These are phyloP conservation scores for Temnothorax curvispinosus DNA, from an alignment of 1,140 invertebrate species.

Conservation along the genomic window DNA sequence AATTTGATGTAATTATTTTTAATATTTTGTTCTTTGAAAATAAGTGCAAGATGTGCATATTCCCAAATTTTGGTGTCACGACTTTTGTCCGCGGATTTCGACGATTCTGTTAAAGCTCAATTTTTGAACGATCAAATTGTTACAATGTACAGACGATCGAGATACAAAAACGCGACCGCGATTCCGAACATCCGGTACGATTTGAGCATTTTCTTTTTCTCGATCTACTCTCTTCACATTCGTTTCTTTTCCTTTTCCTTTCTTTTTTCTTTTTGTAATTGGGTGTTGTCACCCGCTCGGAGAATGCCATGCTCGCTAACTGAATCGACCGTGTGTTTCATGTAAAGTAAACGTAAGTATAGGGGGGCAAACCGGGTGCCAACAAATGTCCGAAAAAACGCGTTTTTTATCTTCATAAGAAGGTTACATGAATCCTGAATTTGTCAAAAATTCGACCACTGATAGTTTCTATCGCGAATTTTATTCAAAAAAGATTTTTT, in stretches of 20 bases:
- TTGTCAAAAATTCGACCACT: not conserved
- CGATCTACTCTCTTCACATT: not conserved
- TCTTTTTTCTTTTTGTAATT: not conserved
- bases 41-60: not conserved
- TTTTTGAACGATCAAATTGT: conserved; percentile 2
- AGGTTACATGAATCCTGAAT: not conserved
- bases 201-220: conserved; percentile 6
- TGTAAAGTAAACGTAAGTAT: conserved; percentile 83
- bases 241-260: not conserved
- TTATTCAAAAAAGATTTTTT: not conserved
- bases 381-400: conserved; percentile 64
- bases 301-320: conserved; percentile 76
- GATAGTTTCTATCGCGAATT: not conserved
- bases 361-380: conserved; percentile 76
- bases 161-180: not conserved
- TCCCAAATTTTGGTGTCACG: not conserved
- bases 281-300: conserved; percentile 16
- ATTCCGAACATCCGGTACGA: conserved; percentile 39
- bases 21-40: not conserved
- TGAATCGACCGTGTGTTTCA: conserved; percentile 76
- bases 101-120: conserved; percentile 15
- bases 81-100: not conserved
- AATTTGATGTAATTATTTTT: not conserved
- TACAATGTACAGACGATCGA: not conserved
- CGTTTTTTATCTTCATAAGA: conserved; percentile 13